Base-by-base conservation (phyloP, 2,888 invertebrate species). In the Rhaphigaster nebulosa region DNA sequence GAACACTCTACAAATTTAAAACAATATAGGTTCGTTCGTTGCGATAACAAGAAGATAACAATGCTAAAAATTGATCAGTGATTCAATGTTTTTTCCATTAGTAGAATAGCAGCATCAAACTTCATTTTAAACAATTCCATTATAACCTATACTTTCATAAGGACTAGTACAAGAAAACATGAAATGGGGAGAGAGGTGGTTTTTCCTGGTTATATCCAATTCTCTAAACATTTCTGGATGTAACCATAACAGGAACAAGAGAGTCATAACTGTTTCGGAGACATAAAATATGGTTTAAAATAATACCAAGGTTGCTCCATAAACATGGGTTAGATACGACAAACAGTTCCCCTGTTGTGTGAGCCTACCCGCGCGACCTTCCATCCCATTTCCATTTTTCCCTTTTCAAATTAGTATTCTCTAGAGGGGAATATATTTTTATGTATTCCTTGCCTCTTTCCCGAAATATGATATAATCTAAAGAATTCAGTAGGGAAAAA, bases 241-340 rank as follows among this genome's bases (percentile, higher is more conserved):
- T 76, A 38, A 76, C 34, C 70, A 76, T 76, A 76, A 76, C 70
- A 76, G 70, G 20, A 12, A 65, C 13, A n/a, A 65, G 65, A 12
- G 70, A 38, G 38, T 20, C 70, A 76, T 76, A 76, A 38, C 70
- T 38, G 70, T 76, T 76, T 76, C 70, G 20, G 34, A 23, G 70
- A 38, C 70, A 76, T 76, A 76, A 76, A 76, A 76, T 76, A 76
- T 76, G 70, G 70, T 76, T 76, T 76, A 76, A 76, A 76, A 76
- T 76, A 76, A 76, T 76, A 76, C 20, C 34, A 84, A 45, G 84
- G 84, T 45, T 84, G 34, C 45, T 84, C 41, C 84, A 84, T 50
- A 84, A 84, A 84, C 84, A 84, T 84, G 84, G 84, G 45, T 84
- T 84, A 84, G 84, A 84, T 45, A 84, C 45, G 84, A 50, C 84